These are phyloP conservation scores for Trissolcus brochymenae DNA, from an alignment of 2,888 invertebrate species.

Conservation along the genomic window DNA sequence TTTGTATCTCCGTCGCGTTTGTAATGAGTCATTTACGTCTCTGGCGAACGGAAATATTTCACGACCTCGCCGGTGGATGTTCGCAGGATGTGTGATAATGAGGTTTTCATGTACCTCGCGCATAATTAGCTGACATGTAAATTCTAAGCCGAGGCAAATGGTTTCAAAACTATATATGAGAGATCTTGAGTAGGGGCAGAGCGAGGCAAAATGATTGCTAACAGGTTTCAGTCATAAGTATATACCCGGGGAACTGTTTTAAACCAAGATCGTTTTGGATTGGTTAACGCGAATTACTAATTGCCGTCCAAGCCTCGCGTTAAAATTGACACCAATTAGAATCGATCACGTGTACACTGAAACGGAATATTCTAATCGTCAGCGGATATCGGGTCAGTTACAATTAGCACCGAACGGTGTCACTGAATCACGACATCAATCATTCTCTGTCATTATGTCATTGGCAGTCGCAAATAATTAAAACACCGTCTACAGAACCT, in stretches of 20 bases:
- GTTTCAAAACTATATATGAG: conserved; percentile 41
- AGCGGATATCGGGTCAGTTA: not conserved
- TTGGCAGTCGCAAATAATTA: too few species aligned
- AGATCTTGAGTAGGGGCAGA: conserved; percentile 13
- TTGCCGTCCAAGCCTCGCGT: conserved; percentile 2
- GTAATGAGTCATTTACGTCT: conserved; percentile 31
- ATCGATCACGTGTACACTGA: too few species aligned
- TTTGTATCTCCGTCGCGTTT: conserved; percentile 34
- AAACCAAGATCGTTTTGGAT: not conserved
- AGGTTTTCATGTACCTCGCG: conserved; percentile 43
- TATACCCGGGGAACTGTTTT: not conserved
- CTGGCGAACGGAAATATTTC: conserved; percentile 50
- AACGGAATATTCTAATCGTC: too few species aligned
- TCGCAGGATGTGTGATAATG: conserved; percentile 52
- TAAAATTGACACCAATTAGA: too few species aligned
- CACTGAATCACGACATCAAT: too few species aligned
- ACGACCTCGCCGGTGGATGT: conserved; percentile 36
- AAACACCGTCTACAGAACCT: too few species aligned
- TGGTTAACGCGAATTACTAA: conserved; percentile 14
- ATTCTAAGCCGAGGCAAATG: conserved; percentile 28
- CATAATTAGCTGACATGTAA: conserved; percentile 47
- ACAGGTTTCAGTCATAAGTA: conserved; percentile 4
- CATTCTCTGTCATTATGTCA: too few species aligned
- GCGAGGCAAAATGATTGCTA: too few species aligned
- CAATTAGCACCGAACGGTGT: conserved; percentile 11